Evolutionary conservation across 2,888 invertebrate genomes (phyloP).

Genomic region (Ormyrus pomaceus): DNA sequence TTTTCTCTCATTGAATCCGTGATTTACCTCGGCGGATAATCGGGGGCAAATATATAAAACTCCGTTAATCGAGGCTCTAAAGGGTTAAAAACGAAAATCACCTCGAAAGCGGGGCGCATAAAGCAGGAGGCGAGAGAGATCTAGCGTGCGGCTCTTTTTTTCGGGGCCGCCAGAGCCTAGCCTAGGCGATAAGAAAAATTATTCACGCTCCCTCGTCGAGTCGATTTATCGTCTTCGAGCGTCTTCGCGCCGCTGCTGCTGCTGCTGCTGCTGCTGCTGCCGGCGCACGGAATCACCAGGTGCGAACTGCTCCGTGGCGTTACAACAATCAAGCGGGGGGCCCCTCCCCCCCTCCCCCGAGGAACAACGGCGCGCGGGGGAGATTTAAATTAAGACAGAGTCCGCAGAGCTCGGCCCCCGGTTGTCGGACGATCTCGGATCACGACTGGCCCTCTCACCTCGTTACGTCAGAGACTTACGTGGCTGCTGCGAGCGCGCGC

Average conservation of each 20-base stretch:
- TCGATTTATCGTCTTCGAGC: conserved; percentile 24
- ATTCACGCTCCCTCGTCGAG: conserved; percentile 17
- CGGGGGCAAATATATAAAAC: no score
- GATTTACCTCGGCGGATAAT: no score
- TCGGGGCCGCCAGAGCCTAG: not conserved
- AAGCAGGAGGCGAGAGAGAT: not conserved
- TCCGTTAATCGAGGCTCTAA: no score
- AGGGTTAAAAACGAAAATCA: no score
- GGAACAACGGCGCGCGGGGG: not conserved
- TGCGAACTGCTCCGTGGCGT: conserved; percentile 27
- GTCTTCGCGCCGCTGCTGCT: not conserved
- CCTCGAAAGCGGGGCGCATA: not conserved
- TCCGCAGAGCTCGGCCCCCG: not conserved
- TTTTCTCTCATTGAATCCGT: conserved; percentile 30
- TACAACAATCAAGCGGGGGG: conserved; percentile 4
- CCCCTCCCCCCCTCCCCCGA: no score
- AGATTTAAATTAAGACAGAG: conserved; percentile 56
- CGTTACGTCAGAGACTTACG: conserved; percentile 55
- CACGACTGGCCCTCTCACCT: conserved; percentile 55
- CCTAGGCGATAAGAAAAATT: conserved; percentile 39
- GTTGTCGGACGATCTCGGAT: conserved; percentile 52
- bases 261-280: no score
- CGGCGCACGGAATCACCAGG: conserved; percentile 11
- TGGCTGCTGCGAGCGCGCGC: conserved; percentile 28
- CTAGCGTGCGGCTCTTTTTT: not conserved